These are phyloP conservation scores for Oscheius myriophilus DNA, from an alignment of 2,888 invertebrate species.

Conservation along the genomic window DNA sequence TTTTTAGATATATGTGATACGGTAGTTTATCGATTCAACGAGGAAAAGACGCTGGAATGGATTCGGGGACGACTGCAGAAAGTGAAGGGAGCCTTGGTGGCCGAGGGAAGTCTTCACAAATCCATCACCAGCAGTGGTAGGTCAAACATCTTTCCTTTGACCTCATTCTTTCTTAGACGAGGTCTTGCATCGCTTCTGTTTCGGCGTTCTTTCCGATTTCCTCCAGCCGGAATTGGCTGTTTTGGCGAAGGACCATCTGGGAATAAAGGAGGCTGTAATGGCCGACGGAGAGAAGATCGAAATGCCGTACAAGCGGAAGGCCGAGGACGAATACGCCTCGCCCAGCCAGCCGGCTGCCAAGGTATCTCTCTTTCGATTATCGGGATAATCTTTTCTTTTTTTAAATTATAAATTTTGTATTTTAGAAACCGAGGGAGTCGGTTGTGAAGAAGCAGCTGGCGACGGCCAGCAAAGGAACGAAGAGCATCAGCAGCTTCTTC, in stretches of 20 bases:
- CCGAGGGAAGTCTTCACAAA: slow-evolving; percentile 40
- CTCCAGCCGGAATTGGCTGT: slow-evolving; percentile 28
- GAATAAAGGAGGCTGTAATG: slow-evolving; percentile 38
- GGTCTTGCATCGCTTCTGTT: slow-evolving; percentile 47
- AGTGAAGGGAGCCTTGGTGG: slow-evolving; percentile 41
- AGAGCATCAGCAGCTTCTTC: slow-evolving; percentile 56
- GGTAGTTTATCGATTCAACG: slow-evolving; percentile 48
- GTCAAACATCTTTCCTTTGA: slow-evolving; percentile 14
- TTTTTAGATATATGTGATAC: slow-evolving; percentile 50
- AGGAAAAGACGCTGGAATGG: slow-evolving; percentile 55
- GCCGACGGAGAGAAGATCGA: slow-evolving; percentile 24
- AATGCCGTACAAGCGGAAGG: slow-evolving; percentile 23
- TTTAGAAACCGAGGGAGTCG: slow-evolving; percentile 46
- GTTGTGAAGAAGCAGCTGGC: slow-evolving; percentile 54
- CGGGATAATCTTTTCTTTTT: slow-evolving; percentile 1
- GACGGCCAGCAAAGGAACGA: slow-evolving; percentile 62
- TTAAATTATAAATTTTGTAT: too few relatives aligned
- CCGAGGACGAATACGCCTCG: slow-evolving; percentile 5
- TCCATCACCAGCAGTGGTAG: slow-evolving; percentile 39
- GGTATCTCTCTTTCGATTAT: slow-evolving; percentile 4
- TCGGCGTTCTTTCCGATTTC: slow-evolving; percentile 47
- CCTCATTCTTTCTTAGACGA: slow-evolving; percentile 31
- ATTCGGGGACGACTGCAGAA: slow-evolving; percentile 44
- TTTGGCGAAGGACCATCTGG: slow-evolving; percentile 25
- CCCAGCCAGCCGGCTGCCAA: slow-evolving; percentile 8